Base-by-base conservation (phyloP, 2,888 invertebrate genomes). In the Calliphora vomitoria region DNA sequence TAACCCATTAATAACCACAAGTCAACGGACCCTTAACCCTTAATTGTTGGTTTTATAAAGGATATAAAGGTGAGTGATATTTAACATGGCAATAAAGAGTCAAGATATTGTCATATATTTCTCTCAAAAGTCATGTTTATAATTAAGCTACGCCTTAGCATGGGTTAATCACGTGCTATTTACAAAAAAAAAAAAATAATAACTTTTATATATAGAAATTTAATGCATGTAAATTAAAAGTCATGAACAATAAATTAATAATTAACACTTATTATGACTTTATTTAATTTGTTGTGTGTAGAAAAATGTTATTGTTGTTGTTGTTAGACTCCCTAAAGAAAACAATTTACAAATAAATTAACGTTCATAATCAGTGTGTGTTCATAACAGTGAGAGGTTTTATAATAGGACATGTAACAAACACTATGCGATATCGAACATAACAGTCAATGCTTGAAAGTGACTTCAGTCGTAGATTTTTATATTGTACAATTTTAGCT, bases 181-280 rank as follows among this genome's bases (percentile, higher is more conserved):
- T 31, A 35, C 35, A 15, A 64, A 60, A 58, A n/a, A 35, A 35
- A 35, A 35, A 35, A 5, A 35, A 31, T 31, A 18, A 53, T n/a
- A 5, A 55, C 8, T 10, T 10, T 50, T 8, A 47, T 38, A 55
- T 31, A 53, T 13, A 55, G 25, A 69, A 47, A 25, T 25, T 47
- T 55, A 50, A 15, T 71, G 13, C 55, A 58, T 78, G 79, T 66
- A 66, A 83, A 80, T 86, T 72, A 80, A 80, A 50, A 80, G 86
- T 80, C 83, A 86, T 86, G 83, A 83, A 71, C 47, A 86, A 80
- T 74, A 75, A 86, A 86, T 82, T 74, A 79, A 66, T 69, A 86
- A 83, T 82, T 86, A 82, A 79, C 78, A 86, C 74, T 60, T 72
- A 74, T 82, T 78, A 68, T 78, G 76, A 81, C 55, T 35, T 66